Evolutionary conservation across 2,113 vertebrate genomes (phyloP), one percentile per base, ranked within the genome.

Genomic region (Argyrosomus japonicus): DNA sequence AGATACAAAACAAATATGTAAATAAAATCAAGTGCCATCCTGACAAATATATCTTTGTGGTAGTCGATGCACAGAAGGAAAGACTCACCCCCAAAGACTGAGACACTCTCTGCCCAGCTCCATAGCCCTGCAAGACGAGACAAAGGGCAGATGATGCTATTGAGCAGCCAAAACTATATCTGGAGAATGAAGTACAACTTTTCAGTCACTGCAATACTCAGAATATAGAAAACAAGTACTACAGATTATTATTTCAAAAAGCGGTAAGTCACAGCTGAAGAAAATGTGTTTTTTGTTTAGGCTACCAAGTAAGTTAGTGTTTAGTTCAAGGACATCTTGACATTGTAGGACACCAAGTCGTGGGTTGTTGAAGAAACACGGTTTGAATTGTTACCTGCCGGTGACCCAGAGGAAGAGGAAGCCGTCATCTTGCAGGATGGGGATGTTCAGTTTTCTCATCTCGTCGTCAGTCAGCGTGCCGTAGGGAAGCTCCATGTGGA

Each of bases 391-490:
- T 23, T 90, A 98, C 97, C 97, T 96, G 81, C 97, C 97, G 2
- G 97, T 99, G 91, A 99, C 97, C 97, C 97, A 99, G 63, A 99
- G 97, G 91, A 99, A 99, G 74, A 99, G 96, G 94, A 97, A 98
- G 58, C 97, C 97, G 14, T 99, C 97, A 27, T 99, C 97, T 90
- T 99, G 97, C 21, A 99, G 95, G 43, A 97, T 95, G 45, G 97
- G 97, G 77, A 99, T 98, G 94, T 97, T 96, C 84, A 99, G 96
- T 87, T 97, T 97, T 74, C 97, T 96, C 97, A 99, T 98, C 89
- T 99, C 97, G 71, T 99, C 97, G 50, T 99, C 97, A 0, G 97
- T 99, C 79, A 98, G 93, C 0, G 97, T 99, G 11, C 97, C 97
- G 48, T 99, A 98, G 2, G 97, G 97, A 65, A 98, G 95, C 91